These are phyloP conservation scores for Mustelus asterias DNA, from an alignment of 2,113 vertebrate species.

Conservation along the genomic window DNA sequence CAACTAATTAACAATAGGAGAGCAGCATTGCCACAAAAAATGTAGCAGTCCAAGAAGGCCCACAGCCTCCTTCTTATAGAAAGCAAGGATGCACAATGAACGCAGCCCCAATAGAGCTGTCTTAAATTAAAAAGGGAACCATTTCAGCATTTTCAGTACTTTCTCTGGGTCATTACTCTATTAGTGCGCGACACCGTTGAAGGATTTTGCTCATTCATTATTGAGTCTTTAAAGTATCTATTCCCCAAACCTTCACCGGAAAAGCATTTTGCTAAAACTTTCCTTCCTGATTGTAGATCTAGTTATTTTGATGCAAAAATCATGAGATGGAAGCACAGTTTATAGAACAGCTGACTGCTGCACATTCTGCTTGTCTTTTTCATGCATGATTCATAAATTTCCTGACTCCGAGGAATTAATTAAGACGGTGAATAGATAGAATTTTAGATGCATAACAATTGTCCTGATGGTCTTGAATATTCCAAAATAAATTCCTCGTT, in stretches of 20 bases:
- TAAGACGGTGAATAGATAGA: neutral
- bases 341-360: neutral
- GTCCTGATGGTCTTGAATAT: neutral
- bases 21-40: neutral
- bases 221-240: neutral
- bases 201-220: neutral
- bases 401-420: neutral
- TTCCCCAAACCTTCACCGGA: neutral
- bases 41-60: too few species aligned
- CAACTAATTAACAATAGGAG: neutral
- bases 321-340: neutral
- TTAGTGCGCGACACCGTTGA: neutral
- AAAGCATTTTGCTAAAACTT: neutral
- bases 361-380: neutral
- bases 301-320: conserved; percentile 23
- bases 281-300: neutral
- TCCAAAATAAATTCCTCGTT: neutral
- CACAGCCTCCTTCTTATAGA: neutral
- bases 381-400: neutral
- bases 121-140: neutral
- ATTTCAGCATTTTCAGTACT: neutral
- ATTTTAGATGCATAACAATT: neutral
- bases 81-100: neutral
- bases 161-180: neutral
- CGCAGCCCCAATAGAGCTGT: too few species aligned